Evolutionary conservation across 2,113 vertebrate species (phyloP), one percentile per base, ranked within the genome.

Genomic region (Lagopus muta): DNA sequence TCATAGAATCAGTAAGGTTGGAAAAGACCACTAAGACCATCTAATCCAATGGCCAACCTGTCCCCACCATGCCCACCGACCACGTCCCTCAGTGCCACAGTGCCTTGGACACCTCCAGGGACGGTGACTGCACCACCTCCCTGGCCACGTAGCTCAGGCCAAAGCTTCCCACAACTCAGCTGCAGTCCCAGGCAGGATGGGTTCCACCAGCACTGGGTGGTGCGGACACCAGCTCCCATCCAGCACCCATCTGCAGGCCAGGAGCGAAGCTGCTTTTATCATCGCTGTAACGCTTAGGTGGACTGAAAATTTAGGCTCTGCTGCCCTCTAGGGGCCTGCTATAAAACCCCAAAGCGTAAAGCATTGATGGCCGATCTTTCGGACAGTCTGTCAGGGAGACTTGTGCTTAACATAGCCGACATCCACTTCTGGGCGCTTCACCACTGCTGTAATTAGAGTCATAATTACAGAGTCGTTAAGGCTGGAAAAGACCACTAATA

Each of bases 291-390:
- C 6, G 47, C 47, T 71, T 4, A 14, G 80, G 48, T 28, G 3
- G 28, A 24, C 86, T 64, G 50, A 79, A 88, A 80, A 60, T 50
- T 69, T 87, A 94, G 92, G 81, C 76, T 86, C 67, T 96, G 93
- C 97, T 98, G 98, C 96, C 97, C 97, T 96, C 98, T 98, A 98
- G 97, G 97, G 98, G 97, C 93, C 85, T 60, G 61, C 79, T 74
- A 89, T 89, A 73, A 95, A 97, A 94, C 27, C 62, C 93, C 93
- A 70, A 90, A 75, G 0, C 24, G 21, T 9, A 13, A 57, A 61
- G 62, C 27, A 40, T 72, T 76, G 66, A 62, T 57, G 72, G 66
- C 66, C 54, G 58, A 1, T 2, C 34, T 43, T 30, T 7, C 0
- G 3, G 20, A n/a, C 0, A 1, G 32, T 32, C 48, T 5, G 20